Conservation (phyloP, 2,797 vertebrate species). For the Halcyon chelicuti region DNA sequence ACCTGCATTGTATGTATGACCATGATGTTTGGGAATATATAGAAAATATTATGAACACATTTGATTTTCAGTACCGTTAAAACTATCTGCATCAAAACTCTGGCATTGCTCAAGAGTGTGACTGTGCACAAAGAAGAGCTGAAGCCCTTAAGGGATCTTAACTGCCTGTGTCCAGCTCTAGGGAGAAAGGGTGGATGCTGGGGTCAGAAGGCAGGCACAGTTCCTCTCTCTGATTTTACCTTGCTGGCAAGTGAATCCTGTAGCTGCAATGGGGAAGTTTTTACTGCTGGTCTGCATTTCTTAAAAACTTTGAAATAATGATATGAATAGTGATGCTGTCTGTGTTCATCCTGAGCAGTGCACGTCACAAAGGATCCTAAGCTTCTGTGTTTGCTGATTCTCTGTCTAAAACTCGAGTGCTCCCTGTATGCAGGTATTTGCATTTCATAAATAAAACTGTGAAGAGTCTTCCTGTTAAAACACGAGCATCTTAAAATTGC, state of each 20-base stretch:
- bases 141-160: not conserved
- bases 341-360: not conserved
- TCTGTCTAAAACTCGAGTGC: not conserved
- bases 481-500: not conserved
- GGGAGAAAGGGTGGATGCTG: not conserved
- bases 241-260: not conserved
- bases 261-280: not conserved
- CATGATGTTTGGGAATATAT: not conserved
- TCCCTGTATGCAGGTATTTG: not conserved
- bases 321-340: not conserved
- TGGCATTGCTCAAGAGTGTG: not conserved
- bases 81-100: not conserved
- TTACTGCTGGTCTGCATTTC: not conserved
- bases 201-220: not conserved
- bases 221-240: not conserved
- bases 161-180: not conserved
- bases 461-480: slow-evolving; percentile 51
- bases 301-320: not conserved
- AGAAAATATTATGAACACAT: not conserved
- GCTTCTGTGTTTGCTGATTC: not conserved
- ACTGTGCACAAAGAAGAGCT: not conserved
- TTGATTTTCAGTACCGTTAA: not conserved
- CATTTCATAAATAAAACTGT: slow-evolving; percentile 48
- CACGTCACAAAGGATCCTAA: not conserved
- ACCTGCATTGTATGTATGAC: not conserved